A percentile compares a stretch with the other conserved stretches of the same genome.
Evolutionary conservation across 2,113 vertebrate species (phyloP).

Genomic region (Vulpes lagopus): DNA sequence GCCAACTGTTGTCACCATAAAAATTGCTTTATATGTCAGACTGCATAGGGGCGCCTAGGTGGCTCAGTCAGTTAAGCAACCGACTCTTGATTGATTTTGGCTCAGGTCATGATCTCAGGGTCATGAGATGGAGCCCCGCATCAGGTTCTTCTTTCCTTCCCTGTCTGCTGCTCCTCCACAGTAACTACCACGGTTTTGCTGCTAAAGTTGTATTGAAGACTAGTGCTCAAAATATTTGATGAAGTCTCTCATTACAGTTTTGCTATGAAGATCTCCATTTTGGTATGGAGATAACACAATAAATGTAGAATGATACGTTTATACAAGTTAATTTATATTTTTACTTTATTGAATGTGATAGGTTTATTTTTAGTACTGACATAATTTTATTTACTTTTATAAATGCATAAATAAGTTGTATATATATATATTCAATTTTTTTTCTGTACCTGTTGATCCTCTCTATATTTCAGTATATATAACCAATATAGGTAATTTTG

Average conservation of each 20-base stretch:
- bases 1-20: neutral
- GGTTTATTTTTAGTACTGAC: neutral
- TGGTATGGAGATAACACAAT: neutral
- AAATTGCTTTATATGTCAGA: neutral
- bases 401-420: neutral
- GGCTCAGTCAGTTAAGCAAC: neutral
- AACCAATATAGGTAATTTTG: neutral
- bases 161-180: neutral
- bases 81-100: neutral
- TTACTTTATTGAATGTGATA: neutral
- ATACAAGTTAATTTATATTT: neutral
- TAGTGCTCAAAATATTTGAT: neutral
- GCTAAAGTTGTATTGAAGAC: neutral
- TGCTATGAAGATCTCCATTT: neutral
- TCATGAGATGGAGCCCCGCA: neutral
- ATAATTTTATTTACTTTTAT: neutral
- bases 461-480: neutral
- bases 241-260: neutral
- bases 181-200: neutral
- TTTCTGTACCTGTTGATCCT: neutral
- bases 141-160: neutral
- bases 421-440: neutral
- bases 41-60: neutral
- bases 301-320: neutral
- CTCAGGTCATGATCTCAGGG: neutral